Evolutionary conservation across 2,888 invertebrate genomes (phyloP).

Genomic region (Lordiphosa andalusiaca): DNA sequence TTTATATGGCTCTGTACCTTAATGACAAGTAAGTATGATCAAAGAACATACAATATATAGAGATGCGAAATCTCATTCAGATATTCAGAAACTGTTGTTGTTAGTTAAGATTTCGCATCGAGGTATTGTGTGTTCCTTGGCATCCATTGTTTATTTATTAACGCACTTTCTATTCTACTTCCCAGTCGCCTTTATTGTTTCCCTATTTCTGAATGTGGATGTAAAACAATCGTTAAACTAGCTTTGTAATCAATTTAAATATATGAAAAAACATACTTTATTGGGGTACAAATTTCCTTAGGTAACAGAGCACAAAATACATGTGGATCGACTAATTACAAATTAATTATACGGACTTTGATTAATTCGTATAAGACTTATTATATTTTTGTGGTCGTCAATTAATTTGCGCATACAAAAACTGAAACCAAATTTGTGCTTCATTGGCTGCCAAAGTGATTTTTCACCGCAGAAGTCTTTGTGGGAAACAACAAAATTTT

Average conservation of each 20-base stretch:
- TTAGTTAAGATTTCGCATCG: too few species aligned
- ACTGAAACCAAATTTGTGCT: slow-evolving; percentile 34
- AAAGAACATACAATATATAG: background rate
- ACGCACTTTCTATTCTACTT: background rate
- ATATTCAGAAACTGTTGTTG: too few species aligned
- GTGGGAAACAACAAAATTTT: slow-evolving; percentile 6
- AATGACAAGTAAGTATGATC: slow-evolving; percentile 82
- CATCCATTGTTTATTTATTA: background rate
- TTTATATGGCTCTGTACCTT: slow-evolving; percentile 85
- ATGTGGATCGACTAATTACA: too few species aligned
- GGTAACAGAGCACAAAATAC: too few species aligned
- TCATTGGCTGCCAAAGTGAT: slow-evolving; percentile 40
- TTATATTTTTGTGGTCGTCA: slow-evolving; percentile 31
- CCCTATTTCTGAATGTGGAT: slow-evolving; percentile 56
- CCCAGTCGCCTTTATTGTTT: slow-evolving; percentile 55
- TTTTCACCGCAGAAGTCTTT: slow-evolving; percentile 28
- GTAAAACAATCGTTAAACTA: slow-evolving; percentile 38
- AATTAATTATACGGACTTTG: background rate
- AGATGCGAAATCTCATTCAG: too few species aligned
- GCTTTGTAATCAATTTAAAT: background rate
- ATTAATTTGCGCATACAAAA: slow-evolving; percentile 53
- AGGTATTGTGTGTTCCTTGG: too few species aligned
- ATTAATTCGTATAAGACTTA: slow-evolving; percentile 28
- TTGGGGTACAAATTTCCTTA: too few species aligned
- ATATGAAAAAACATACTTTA: too few species aligned